A percentile compares a stretch with the other conserved stretches of the same genome.
These are phyloP conservation scores for Clinocottus analis DNA, from an alignment of 2,113 vertebrate genomes.

Conservation along the genomic window DNA sequence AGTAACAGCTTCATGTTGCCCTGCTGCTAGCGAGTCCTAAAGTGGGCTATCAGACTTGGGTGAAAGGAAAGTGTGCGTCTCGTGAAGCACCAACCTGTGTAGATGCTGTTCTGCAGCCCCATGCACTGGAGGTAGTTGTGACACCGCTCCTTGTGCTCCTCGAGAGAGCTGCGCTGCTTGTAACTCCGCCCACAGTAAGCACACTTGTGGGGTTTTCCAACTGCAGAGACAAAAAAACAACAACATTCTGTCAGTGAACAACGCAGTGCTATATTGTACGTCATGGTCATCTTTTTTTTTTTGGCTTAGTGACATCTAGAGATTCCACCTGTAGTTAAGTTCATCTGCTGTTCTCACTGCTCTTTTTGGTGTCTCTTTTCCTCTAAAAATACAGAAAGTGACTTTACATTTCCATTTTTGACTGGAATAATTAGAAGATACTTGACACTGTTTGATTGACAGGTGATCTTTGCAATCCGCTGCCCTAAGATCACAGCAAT, in stretches of 20 bases:
- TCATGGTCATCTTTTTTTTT: background rate
- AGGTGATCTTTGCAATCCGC: background rate
- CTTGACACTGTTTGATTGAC: background rate
- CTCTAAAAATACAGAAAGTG: background rate
- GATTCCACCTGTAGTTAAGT: background rate
- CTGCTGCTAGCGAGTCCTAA: conserved; percentile 33
- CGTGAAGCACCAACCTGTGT: conserved; percentile 88
- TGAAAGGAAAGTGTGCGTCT: background rate
- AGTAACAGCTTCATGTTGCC: conserved; percentile 7
- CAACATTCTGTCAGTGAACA: conserved; percentile 3
- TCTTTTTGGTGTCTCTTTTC: background rate
- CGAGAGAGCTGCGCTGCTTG: conserved; percentile 97
- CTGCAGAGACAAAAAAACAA: conserved; percentile 73
- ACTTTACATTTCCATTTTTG: background rate
- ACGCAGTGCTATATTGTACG: background rate
- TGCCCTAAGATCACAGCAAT: background rate
- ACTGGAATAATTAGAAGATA: background rate
- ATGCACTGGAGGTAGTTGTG: conserved; percentile 99
- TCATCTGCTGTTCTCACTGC: background rate
- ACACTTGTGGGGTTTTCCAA: conserved; percentile 99
- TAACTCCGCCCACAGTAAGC: conserved; percentile 98
- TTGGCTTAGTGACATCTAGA: background rate
- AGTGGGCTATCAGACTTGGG: conserved; percentile 40
- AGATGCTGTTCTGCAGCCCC: conserved; percentile 93
- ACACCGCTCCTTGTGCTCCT: conserved; percentile 98